These are phyloP conservation scores for Pterostichus madidus DNA, from an alignment of 2,888 invertebrate genomes.

Conservation along the genomic window DNA sequence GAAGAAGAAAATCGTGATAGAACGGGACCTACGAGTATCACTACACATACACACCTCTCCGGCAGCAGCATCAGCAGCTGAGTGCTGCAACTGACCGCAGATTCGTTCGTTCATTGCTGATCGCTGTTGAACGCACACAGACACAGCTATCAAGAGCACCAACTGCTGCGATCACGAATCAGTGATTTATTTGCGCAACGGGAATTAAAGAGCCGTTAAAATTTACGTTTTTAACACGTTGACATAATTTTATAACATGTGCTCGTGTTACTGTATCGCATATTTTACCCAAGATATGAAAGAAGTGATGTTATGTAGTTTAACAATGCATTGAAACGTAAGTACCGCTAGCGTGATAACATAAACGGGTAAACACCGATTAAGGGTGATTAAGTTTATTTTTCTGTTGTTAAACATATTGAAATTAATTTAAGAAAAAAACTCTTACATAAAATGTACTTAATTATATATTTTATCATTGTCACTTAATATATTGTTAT, in stretches of 20 bases:
- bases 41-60: neutral
- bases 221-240: neutral
- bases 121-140: too few species aligned
- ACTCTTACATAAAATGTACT: too few species aligned
- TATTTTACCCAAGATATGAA: neutral
- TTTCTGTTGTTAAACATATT: too few species aligned
- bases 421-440: too few species aligned
- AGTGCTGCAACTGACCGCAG: conserved; percentile 15
- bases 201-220: conserved; percentile 47
- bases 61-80: too few species aligned
- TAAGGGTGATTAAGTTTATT: too few species aligned
- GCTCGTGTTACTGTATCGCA: neutral
- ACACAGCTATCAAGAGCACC: neutral
- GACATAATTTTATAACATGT: conserved; percentile 19
- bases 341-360: too few species aligned
- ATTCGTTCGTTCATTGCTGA: neutral
- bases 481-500: too few species aligned
- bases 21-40: conserved; percentile 43
- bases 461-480: too few species aligned
- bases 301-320: too few species aligned
- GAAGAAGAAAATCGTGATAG: conserved; percentile 27
- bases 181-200: conserved; percentile 52
- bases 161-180: conserved; percentile 22
- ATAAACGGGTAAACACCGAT: too few species aligned
- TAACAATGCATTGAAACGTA: too few species aligned